Evolutionary conservation across 2,888 invertebrate species (phyloP).

Genomic region (Drosophila aldrichi): DNA sequence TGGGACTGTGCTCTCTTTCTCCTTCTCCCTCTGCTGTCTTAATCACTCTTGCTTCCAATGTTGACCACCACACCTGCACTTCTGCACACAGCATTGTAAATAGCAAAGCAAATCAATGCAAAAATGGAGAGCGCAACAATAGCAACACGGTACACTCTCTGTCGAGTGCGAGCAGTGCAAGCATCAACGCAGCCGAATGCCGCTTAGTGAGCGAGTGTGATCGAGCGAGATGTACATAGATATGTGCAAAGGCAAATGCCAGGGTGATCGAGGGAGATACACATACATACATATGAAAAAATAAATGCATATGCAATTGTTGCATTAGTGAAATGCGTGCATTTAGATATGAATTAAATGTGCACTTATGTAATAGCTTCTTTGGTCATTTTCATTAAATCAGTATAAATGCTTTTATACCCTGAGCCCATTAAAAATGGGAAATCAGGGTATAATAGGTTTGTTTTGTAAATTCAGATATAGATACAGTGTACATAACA

Average conservation of each 20-base stretch:
- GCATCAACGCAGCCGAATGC: constrained; percentile 26
- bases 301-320: too few species aligned
- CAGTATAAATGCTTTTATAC: too few species aligned
- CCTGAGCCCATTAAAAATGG: too few species aligned
- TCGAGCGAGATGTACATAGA: background rate
- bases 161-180: background rate
- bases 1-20: background rate
- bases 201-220: background rate
- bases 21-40: background rate
- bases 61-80: too few species aligned
- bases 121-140: background rate
- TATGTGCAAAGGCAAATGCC: background rate
- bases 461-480: background rate
- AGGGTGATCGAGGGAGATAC: background rate
- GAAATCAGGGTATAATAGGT: too few species aligned
- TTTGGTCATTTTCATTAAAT: background rate
- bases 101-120: background rate
- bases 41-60: background rate
- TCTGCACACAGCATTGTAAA: too few species aligned
- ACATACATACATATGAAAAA: too few species aligned
- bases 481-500: too few species aligned
- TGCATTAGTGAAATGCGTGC: background rate
- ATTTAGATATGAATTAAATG: too few species aligned
- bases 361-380: background rate
- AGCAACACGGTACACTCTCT: constrained; percentile 8